Base-by-base conservation (phyloP, 2,797 vertebrate species). In the Cuniculus paca region DNA sequence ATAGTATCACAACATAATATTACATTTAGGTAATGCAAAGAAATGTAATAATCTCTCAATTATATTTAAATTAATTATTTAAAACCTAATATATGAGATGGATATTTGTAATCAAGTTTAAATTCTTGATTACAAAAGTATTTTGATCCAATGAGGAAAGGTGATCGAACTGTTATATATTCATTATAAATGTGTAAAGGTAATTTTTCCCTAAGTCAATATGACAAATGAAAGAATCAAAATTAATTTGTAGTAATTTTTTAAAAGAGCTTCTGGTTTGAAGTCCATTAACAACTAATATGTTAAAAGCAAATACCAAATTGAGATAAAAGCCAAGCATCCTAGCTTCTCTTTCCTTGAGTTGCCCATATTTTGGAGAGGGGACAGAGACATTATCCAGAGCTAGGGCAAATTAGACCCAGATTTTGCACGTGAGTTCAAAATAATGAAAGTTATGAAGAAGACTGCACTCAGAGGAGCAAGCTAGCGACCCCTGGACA, bases 81-180 rank as follows among this genome's bases (percentile, higher is more conserved):
- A 93, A 91, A 95, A 89, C 48, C 52, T 50, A 91, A 24, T 61
- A 50, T 50, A 92, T 86, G 81, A 22, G 54, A 72, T 20, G 94
- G 14, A 96, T 89, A 60, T 60, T 86, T 88, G 34, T 20, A 70
- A 88, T 72, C 12, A 3, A 90, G 79, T 95, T 96, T 89, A 92
- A 97, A 94, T 63, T 92, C 85, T 88, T 94, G 52, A 88, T 92
- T 90, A 94, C 31, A 80, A 95, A 90, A 96, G 65, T 80, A 96
- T n/a, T 88, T 85, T 96, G 65, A 91, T 42, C 54, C 60, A 81
- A 50, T 81, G 61, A 95, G 34, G 7, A 95, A 95, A 89, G 56
- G 0, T 80, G 86, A 93, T 93, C 93, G 85, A 94, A 82, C 58
- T 91, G 50, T 52, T 95, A 83, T 7, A 90, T 34, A 84, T 14